Base-by-base conservation (phyloP, 1,140 invertebrate species). In the Listronotus oregonensis region DNA sequence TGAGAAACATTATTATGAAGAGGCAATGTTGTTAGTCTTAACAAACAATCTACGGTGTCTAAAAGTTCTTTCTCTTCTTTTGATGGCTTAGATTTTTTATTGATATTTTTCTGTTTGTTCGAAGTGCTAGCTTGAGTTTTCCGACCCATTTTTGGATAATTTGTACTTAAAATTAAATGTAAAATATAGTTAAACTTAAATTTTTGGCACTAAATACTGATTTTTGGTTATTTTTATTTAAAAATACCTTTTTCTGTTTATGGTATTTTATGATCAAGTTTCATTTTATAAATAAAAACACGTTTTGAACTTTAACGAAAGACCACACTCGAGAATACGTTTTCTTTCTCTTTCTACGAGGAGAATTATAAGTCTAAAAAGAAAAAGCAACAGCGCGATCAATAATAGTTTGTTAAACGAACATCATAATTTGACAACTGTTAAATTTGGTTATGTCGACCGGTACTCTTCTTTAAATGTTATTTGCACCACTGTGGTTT, bases 1-100 rank as follows among this genome's bases (percentile, higher is more conserved):
- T 77, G 75, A 12, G 34, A 18, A 15, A 76, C 37, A 66, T 74
- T 75, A 14, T 64, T 59, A 39, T 71, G 68, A 49, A 72, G n/a
- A 17, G 72, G 68, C 59, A 71, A 51, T 15, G 74, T 75, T 43
- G 74, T 74, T 32, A 81, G 50, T 60, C 79, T 75, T 12, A 83
- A 62, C 4, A 84, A 68, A 58, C 77, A 74, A 51, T 82, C 80
- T 0, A 82, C 76, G 27, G 82, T 64, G 39, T 78, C 68, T 46
- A 80, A 75, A 0, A 85, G 64, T 68, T 82, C 77, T 31, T 75
- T n/a, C 21, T 78, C 65, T 61, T 78, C 75, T 55, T 74, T 55
- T 2, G 42, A 42, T 15, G 55, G 60, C 51, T 71, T 71, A 52
- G 47, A 49, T 67, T 74, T 67, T 51, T 63, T 63, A 44, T 59